phyloP scores from a whole-genome alignment of 2,888 invertebrate species.

The Aquatica leii region DNA sequence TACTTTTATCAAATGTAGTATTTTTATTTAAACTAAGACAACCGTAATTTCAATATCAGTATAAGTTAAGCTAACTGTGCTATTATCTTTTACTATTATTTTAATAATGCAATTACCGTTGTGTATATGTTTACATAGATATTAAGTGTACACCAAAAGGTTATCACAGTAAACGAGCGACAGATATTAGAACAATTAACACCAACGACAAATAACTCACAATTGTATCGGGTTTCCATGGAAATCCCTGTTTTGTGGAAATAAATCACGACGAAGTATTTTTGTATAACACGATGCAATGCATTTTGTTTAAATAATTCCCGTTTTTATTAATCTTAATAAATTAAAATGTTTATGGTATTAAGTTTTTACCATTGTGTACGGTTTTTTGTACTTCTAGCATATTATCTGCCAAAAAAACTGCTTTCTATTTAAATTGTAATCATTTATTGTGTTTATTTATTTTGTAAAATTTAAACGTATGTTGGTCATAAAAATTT shows the following conservation, averaged over 20 bases:
- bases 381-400: too few relatives aligned
- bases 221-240: constrained; percentile 57
- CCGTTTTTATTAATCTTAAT: too few relatives aligned
- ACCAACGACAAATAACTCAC: constrained; percentile 59
- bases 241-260: constrained; percentile 56
- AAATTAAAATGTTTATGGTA: too few relatives aligned
- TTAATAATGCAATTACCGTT: constrained; percentile 13
- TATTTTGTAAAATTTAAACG: too few relatives aligned
- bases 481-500: too few relatives aligned
- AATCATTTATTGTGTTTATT: too few relatives aligned
- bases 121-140: constrained; percentile 27
- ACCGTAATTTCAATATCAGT: constrained; percentile 12
- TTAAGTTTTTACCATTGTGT: too few relatives aligned
- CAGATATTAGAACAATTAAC: constrained; percentile 47
- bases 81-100: constrained; percentile 27
- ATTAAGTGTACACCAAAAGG: constrained; percentile 41
- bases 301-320: not conserved
- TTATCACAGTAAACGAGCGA: constrained; percentile 40
- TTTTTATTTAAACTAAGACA: too few relatives aligned
- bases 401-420: too few relatives aligned
- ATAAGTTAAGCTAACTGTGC: constrained; percentile 18
- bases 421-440: too few relatives aligned
- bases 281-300: constrained; percentile 29
- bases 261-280: constrained; percentile 54
- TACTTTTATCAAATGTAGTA: too few relatives aligned